phyloP scores from a whole-genome alignment of 2,113 vertebrate genomes.

The Hymenochirus boettgeri region DNA sequence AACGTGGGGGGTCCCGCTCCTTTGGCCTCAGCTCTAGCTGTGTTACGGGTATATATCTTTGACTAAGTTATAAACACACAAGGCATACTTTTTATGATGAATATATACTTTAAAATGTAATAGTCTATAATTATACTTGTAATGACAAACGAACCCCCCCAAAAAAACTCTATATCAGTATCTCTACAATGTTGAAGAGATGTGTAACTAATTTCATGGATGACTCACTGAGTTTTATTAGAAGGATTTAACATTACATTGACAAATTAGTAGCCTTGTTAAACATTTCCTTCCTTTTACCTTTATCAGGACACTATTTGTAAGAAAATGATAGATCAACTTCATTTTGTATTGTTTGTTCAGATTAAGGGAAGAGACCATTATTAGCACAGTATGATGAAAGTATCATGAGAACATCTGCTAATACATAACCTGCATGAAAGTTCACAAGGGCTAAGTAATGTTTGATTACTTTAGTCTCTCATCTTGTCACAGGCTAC shows the following conservation, averaged over 20 bases:
- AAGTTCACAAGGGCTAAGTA: not conserved
- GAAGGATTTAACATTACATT: conserved; percentile 1
- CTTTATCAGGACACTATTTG: not conserved
- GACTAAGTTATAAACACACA: too few relatives aligned
- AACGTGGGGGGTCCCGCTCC: too few relatives aligned
- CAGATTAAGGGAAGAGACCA: not conserved
- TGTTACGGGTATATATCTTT: too few relatives aligned
- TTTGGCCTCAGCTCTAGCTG: too few relatives aligned
- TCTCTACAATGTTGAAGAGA: too few relatives aligned
- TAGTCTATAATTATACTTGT: too few relatives aligned
- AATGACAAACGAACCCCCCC: too few relatives aligned
- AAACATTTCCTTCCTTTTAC: conserved; percentile 27
- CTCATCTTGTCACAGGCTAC: conserved; percentile 7
- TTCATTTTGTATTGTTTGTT: conserved; percentile 2
- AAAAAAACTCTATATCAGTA: too few relatives aligned
- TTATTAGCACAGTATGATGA: not conserved
- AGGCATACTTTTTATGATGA: too few relatives aligned
- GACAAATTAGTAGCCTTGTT: conserved; percentile 6
- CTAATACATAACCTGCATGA: conserved; percentile 16
- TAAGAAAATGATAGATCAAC: not conserved
- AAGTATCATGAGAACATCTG: conserved; percentile 1
- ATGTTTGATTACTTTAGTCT: not conserved
- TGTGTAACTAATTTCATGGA: conserved; percentile 17
- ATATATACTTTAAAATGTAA: too few relatives aligned
- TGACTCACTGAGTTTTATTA: not conserved